Base-by-base conservation (phyloP, 1,140 invertebrate species). In the Pomacea maculata region DNA sequence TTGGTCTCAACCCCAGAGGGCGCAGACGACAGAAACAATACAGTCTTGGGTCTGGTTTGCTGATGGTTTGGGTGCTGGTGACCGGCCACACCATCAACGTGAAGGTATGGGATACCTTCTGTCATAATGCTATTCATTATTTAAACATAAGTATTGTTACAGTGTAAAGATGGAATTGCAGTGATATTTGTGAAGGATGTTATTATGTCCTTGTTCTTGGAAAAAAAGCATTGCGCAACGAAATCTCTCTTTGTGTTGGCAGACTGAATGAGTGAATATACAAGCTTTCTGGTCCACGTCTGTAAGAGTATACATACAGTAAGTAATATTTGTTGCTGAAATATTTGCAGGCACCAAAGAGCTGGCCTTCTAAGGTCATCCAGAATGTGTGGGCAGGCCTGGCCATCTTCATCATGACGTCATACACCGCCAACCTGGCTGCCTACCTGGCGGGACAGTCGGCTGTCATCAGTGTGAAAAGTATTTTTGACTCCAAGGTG, bases 1-100 rank as follows among this genome's bases (percentile, higher is more conserved):
- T 98, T 89, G 97, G 97, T 0, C 92, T 98, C 72, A 98, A 98
- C 92, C 97, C 97, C n/a, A 97, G 96, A 95, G 96, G 97, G 12
- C 91, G 97, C 63, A 96, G 97, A 88, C 93, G 96, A 80, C 96
- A 95, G 83, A 97, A 97, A 89, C 98, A 98, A 89, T 98, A 98
- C 90, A 93, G 92, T 61, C 91, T 94, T 78, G 93, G 93, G 3
- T 96, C 96, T 71, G 96, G 96, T 5, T 91, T 97, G 0, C 97
- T 96, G 95, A 96, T 97, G 78, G 97, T 97, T 94, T 97, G 96
- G 95, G 96, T 96, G 1, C 57, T 86, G 70, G 72, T 87, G 81
- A 85, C 82, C 75, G 86, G 88, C 17, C 87, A 88, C 74, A 86
- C 86, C 17, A 85, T 89, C 55, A 88, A 84, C 34, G 80, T 86